phyloP scores from a whole-genome alignment of 23 tunicate genomes.

The Clavelina lepadiformis region DNA sequence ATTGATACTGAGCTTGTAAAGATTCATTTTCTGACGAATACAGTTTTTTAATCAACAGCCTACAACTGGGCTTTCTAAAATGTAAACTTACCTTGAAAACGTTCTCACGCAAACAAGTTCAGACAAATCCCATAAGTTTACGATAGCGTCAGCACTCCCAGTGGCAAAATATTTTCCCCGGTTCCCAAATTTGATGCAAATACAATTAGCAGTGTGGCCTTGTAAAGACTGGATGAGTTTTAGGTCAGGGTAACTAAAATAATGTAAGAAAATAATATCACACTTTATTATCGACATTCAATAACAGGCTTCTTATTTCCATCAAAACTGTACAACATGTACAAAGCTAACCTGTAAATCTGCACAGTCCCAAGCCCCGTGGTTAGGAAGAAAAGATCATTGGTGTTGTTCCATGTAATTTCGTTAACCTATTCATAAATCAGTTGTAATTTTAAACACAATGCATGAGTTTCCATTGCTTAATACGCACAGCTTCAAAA shows the following conservation, averaged over 20 bases:
- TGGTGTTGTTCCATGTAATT: conserved; percentile 93
- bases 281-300: neutral
- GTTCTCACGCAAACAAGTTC: conserved; percentile 81
- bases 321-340: too few species aligned
- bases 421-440: conserved; percentile 68
- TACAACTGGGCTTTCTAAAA: too few species aligned
- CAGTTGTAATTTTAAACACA: neutral
- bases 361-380: conserved; percentile 91
- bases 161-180: conserved; percentile 95
- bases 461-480: neutral
- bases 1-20: too few species aligned
- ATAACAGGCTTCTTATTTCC: too few species aligned
- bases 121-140: conserved; percentile 81
- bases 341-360: conserved; percentile 42
- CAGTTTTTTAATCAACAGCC: too few species aligned
- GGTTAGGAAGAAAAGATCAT: conserved; percentile 91
- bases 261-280: neutral
- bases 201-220: conserved; percentile 99
- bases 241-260: conserved; percentile 80
- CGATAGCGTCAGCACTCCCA: conserved; percentile 98
- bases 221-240: conserved; percentile 65
- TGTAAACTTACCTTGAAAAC: conserved; percentile 81
- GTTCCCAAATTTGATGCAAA: conserved; percentile 89
- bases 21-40: too few species aligned
- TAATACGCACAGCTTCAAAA: too few species aligned